Base-by-base conservation (phyloP, 2,888 invertebrate species). In the Lasius platythorax region DNA sequence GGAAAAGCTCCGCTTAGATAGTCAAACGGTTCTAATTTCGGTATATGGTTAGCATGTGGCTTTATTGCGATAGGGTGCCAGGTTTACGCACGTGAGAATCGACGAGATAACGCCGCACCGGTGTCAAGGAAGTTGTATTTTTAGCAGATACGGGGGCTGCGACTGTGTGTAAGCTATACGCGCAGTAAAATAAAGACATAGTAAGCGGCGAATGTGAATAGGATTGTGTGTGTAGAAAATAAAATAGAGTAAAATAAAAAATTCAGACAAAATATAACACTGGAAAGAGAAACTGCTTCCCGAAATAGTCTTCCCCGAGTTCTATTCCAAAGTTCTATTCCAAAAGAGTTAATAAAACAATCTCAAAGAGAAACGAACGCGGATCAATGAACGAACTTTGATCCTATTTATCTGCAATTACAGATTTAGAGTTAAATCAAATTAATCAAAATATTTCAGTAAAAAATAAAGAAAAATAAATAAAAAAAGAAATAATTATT, bases 111-210 rank as follows among this genome's bases (percentile, higher is more conserved):
- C 46, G 11, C 61, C 58, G 30, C 46, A 15, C 70, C 23, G 56
- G 23, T 70, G 78, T 79, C 79, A 79, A 79, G 79, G 72, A 79
- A 72, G 72, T 72, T 79, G 23, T 79, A 79, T 79, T 79, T 79
- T 79, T 79, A 79, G 58, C 46, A 72, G 72, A 72, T 72, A 79
- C 37, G 79, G 12, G 6, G 30, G 4, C 30, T 33, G 70, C 33
- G 46, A 43, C 3, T 58, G 58, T 37, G 58, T 37, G 5, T 61
- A 70, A 70, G 23, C 50, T 79, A 33, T 46, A 61, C 40, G 43
- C 5, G n/a, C 33, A 11, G 30, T 61, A 70, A 79, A 79, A 72
- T 46, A 18, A 11, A 79, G 46, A 72, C 37, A 40, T 9, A 56
- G n/a, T 37, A 56, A 46, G 37, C 15, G 50, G 30, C 15, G 0